Evolutionary conservation across 2,888 invertebrate species (phyloP).

Genomic region (Dryobota labecula): DNA sequence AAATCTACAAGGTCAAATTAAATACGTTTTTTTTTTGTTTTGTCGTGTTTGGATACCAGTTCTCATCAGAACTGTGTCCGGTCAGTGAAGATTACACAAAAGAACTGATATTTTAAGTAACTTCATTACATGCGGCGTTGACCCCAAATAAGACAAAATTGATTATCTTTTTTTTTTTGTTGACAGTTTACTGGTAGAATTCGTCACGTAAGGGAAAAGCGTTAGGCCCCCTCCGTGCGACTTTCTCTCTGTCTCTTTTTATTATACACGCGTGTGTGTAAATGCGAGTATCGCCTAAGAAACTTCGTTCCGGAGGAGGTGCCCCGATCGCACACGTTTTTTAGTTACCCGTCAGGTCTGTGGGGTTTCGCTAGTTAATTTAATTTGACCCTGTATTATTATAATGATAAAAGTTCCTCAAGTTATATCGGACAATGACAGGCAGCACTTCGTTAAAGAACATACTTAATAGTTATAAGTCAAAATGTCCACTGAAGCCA

Average conservation of each 20-base stretch:
- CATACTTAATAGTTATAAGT: slow-evolving; percentile 48
- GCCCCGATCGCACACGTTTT: too few relatives aligned
- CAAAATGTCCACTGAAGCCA: slow-evolving; percentile 54
- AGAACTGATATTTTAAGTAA: neutral
- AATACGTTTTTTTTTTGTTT: neutral
- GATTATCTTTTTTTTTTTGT: neutral
- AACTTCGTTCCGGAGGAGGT: too few relatives aligned
- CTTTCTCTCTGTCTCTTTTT: too few relatives aligned
- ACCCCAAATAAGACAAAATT: neutral
- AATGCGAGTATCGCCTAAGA: too few relatives aligned
- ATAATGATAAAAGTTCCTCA: slow-evolving; percentile 1
- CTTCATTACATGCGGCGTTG: neutral
- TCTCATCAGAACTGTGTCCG: neutral
- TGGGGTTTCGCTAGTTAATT: neutral
- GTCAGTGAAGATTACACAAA: neutral
- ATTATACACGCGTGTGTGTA: too few relatives aligned
- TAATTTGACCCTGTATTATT: neutral
- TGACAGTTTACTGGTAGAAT: too few relatives aligned
- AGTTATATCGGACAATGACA: neutral
- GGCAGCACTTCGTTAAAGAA: slow-evolving; percentile 38
- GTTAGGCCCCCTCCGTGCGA: too few relatives aligned
- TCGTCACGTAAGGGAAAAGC: too few relatives aligned
- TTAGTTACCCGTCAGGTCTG: too few relatives aligned
- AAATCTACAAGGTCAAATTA: neutral
- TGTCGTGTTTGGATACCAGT: neutral